These are phyloP conservation scores for Scartelaos histophorus DNA, from an alignment of 2,113 vertebrate genomes.

Conservation along the genomic window DNA sequence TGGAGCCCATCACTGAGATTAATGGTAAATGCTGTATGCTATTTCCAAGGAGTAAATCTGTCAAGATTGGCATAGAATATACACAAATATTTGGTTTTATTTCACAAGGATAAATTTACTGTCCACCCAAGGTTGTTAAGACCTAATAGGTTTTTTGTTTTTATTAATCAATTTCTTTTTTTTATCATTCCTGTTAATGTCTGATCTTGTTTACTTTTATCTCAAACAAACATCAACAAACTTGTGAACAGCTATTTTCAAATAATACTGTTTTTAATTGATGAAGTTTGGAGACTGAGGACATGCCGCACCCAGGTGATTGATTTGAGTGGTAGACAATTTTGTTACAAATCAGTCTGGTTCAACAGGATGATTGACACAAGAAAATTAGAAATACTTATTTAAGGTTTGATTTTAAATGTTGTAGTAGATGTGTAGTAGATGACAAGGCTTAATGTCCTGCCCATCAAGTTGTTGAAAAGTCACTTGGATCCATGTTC, in stretches of 20 bases:
- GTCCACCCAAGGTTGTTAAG: neutral
- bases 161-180: too few species aligned
- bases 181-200: too few species aligned
- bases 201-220: too few species aligned
- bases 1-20: neutral
- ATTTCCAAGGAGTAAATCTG: too few species aligned
- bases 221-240: neutral
- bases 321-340: constrained; percentile 33
- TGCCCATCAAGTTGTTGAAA: too few species aligned
- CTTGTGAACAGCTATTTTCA: constrained; percentile 11
- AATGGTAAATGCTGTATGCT: neutral
- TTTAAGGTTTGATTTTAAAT: too few species aligned
- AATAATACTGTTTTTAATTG: constrained; percentile 8
- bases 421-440: too few species aligned
- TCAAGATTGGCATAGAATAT: too few species aligned
- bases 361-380: constrained; percentile 39
- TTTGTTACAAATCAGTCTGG: constrained; percentile 1
- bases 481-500: too few species aligned
- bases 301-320: constrained; percentile 48
- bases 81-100: too few species aligned
- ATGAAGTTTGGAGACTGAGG: constrained; percentile 8
- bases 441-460: too few species aligned
- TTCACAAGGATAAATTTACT: neutral
- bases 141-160: neutral
- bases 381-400: constrained; percentile 22